Evolutionary conservation across 2,113 vertebrate genomes (phyloP).

Genomic region (Ictalurus punctatus): DNA sequence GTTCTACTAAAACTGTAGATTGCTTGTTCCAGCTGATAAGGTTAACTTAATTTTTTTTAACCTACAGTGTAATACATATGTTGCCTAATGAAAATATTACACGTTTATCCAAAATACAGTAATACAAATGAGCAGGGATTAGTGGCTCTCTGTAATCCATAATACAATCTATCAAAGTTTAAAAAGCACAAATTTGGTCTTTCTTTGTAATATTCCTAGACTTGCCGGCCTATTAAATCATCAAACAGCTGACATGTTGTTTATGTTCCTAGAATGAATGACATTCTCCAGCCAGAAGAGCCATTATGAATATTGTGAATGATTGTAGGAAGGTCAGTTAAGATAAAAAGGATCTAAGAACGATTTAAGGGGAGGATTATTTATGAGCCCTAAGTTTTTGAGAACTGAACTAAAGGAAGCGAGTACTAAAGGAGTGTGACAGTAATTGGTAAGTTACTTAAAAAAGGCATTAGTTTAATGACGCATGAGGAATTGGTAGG

Average conservation of each 20-base stretch:
- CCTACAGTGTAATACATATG: background rate
- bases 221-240: background rate
- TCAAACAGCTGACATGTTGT: background rate
- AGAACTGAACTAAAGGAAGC: background rate
- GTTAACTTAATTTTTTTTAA: background rate
- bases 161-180: background rate
- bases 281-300: background rate
- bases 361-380: background rate
- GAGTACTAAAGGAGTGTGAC: background rate
- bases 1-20: background rate
- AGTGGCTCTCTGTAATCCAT: background rate
- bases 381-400: background rate
- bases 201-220: background rate
- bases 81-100: background rate
- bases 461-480: background rate
- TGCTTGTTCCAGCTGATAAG: background rate
- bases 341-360: conserved; percentile 2
- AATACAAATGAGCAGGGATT: background rate
- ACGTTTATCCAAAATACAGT: background rate
- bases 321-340: background rate
- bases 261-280: background rate
- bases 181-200: background rate
- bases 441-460: background rate
- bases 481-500: background rate
- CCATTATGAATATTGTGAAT: background rate